These are phyloP conservation scores for Syngnathus acus DNA, from an alignment of 2,797 vertebrate species.

Conservation along the genomic window DNA sequence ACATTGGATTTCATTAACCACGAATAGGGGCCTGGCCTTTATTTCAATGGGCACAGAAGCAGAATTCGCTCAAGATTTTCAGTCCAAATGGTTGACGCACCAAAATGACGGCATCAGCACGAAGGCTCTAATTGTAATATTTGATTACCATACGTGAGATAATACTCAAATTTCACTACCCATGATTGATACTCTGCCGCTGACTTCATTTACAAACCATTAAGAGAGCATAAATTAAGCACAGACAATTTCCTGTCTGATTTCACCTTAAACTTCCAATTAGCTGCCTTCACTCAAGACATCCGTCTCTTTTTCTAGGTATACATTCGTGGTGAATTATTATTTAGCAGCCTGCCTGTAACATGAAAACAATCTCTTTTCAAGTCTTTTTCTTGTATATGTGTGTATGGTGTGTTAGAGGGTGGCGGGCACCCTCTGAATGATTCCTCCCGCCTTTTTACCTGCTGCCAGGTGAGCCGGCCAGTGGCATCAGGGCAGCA, in stretches of 20 bases:
- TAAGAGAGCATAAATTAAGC: conserved; percentile 36
- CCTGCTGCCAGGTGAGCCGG: conserved; percentile 41
- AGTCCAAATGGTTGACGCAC: background rate
- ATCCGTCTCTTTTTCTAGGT: conserved; percentile 40
- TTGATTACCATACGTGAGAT: conserved; percentile 26
- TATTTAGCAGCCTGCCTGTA: conserved; percentile 32
- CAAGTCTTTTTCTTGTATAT: background rate
- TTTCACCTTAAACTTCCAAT: conserved; percentile 55
- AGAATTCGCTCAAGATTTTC: conserved; percentile 9
- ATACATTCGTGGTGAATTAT: conserved; percentile 25
- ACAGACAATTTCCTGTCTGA: conserved; percentile 43
- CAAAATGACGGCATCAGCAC: background rate
- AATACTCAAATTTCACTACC: conserved; percentile 22
- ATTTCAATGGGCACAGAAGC: conserved; percentile 29
- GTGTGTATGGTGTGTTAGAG: conserved; percentile 32
- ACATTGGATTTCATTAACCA: conserved; percentile 49
- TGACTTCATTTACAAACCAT: conserved; percentile 28
- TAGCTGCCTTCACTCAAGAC: conserved; percentile 46
- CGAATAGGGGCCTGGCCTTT: conserved; percentile 13
- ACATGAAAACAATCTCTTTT: background rate
- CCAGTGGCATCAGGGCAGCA: conserved; percentile 39
- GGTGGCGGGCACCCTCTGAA: conserved; percentile 41
- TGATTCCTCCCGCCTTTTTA: conserved; percentile 33
- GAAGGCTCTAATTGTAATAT: conserved; percentile 22
- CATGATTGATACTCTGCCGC: conserved; percentile 30